A percentile compares a stretch with the other conserved stretches of the same genome.
These are phyloP conservation scores for Mesorhabditis sp. DNA, from an alignment of 2,888 invertebrate genomes.

Conservation along the genomic window DNA sequence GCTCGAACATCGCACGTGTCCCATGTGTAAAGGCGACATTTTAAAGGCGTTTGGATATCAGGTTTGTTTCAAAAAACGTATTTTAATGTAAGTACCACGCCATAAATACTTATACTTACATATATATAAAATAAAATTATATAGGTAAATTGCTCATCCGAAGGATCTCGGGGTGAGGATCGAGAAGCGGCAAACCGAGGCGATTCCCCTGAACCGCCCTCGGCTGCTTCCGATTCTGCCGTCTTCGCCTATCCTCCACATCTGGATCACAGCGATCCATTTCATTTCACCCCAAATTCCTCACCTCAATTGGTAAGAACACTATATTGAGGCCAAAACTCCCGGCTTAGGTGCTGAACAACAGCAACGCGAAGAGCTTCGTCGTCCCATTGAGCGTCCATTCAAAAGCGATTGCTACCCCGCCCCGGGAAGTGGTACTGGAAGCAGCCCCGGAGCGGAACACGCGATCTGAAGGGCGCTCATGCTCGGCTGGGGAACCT, in stretches of 20 bases:
- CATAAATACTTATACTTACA: slow-evolving; percentile 47
- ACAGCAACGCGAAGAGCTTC: slow-evolving; percentile 21
- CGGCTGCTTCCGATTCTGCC: slow-evolving; percentile 19
- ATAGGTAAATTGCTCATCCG: slow-evolving; percentile 14
- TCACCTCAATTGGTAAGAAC: background rate
- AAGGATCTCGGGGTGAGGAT: slow-evolving; percentile 8
- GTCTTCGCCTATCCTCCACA: slow-evolving; percentile 23
- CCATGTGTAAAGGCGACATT: slow-evolving; percentile 95
- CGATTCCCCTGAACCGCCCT: slow-evolving; percentile 11
- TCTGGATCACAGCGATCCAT: slow-evolving; percentile 17
- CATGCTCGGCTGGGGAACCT: background rate
- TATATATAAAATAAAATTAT: slow-evolving; percentile 24
- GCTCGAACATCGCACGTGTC: slow-evolving; percentile 87
- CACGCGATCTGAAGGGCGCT: background rate
- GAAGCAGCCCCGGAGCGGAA: slow-evolving; percentile 1
- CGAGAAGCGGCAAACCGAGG: slow-evolving; percentile 4
- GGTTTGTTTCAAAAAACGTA: slow-evolving; percentile 14
- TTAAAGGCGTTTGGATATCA: slow-evolving; percentile 68
- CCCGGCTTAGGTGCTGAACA: slow-evolving; percentile 20
- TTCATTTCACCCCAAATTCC: background rate
- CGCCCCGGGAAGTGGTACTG: background rate
- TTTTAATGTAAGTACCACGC: slow-evolving; percentile 29
- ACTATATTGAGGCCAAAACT: slow-evolving; percentile 6
- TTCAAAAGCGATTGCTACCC: background rate
- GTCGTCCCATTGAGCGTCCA: slow-evolving; percentile 18